Conservation (phyloP, 2,888 invertebrate species). For the Osedax frankpressi region DNA sequence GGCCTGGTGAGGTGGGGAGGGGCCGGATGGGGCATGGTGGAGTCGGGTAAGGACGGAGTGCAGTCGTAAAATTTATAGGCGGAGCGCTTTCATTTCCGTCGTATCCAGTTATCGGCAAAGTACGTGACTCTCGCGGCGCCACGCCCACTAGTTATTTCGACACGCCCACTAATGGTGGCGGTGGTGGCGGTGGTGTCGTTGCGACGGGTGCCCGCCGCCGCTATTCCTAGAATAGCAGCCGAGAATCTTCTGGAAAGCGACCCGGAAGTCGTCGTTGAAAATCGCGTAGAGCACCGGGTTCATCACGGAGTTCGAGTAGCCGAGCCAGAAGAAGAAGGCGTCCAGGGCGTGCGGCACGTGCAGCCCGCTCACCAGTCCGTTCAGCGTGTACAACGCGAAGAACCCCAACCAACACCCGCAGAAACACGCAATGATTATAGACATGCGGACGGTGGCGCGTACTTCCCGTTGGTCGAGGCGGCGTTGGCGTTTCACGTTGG, state of each 20-base stretch:
- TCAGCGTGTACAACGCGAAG: constrained; percentile 43
- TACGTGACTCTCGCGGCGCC: too few relatives aligned
- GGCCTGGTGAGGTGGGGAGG: too few relatives aligned
- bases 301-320: constrained; percentile 44
- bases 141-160: too few relatives aligned
- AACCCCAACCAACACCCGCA: constrained; percentile 47
- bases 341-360: constrained; percentile 36
- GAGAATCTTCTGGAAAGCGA: constrained; percentile 37
- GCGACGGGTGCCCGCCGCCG: too few relatives aligned
- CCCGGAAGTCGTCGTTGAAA: constrained; percentile 44
- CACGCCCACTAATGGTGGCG: too few relatives aligned
- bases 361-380: constrained; percentile 34
- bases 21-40: too few relatives aligned
- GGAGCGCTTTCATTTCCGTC: too few relatives aligned
- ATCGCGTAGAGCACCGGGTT: constrained; percentile 45
- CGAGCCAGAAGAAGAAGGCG: constrained; percentile 44
- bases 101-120: too few relatives aligned
- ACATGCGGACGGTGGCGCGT: constrained; percentile 45
- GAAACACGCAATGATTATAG: constrained; percentile 45
- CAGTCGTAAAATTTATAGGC: too few relatives aligned
- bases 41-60: too few relatives aligned
- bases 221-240: constrained; percentile 25
- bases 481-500: neutral
- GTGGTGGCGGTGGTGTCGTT: too few relatives aligned
- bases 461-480: constrained; percentile 38